phyloP scores from a whole-genome alignment of 2,888 invertebrate species.

The Elmis aenea region DNA sequence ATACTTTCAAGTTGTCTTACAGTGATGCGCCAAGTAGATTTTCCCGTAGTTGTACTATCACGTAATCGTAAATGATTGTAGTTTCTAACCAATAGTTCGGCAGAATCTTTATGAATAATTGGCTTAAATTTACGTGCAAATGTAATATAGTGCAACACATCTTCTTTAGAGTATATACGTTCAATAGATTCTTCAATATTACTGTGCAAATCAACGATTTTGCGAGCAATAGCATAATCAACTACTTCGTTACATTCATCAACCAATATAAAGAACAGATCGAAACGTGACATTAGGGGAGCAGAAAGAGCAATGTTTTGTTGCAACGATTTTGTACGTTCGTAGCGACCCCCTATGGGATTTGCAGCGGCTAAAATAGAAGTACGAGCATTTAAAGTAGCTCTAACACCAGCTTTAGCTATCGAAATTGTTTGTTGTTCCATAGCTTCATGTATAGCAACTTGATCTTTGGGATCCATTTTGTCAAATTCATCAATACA shows the following conservation, averaged over 20 bases:
- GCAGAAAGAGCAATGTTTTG: slow-evolving; percentile 92
- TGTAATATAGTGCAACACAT: slow-evolving; percentile 90
- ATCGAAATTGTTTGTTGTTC: slow-evolving; percentile 99
- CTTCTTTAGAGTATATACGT: slow-evolving; percentile 79
- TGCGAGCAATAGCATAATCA: slow-evolving; percentile 94
- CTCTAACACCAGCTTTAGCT: slow-evolving; percentile 96
- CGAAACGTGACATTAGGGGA: slow-evolving; percentile 98
- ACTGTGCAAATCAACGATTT: slow-evolving; percentile 92
- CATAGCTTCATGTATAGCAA: slow-evolving; percentile 99
- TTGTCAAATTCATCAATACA: slow-evolving; percentile 99
- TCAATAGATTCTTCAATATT: slow-evolving; percentile 76
- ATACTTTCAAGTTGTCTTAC: slow-evolving; percentile 94
- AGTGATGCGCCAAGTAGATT: slow-evolving; percentile 91
- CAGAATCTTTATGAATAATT: slow-evolving; percentile 74
- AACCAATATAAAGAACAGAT: slow-evolving; percentile 95
- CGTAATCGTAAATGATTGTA: slow-evolving; percentile 83
- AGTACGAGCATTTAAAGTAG: slow-evolving; percentile 94
- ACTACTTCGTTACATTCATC: slow-evolving; percentile 95
- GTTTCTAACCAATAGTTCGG: slow-evolving; percentile 77
- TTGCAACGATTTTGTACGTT: slow-evolving; percentile 86
- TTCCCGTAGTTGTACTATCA: slow-evolving; percentile 60
- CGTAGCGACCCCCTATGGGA: slow-evolving; percentile 95
- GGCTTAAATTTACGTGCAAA: slow-evolving; percentile 97
- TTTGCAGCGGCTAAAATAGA: slow-evolving; percentile 98
- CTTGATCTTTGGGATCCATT: slow-evolving; percentile 96